Evolutionary conservation across 2,797 vertebrate genomes (phyloP), one percentile per base, ranked within the genome.

Genomic region (Platalea minor): DNA sequence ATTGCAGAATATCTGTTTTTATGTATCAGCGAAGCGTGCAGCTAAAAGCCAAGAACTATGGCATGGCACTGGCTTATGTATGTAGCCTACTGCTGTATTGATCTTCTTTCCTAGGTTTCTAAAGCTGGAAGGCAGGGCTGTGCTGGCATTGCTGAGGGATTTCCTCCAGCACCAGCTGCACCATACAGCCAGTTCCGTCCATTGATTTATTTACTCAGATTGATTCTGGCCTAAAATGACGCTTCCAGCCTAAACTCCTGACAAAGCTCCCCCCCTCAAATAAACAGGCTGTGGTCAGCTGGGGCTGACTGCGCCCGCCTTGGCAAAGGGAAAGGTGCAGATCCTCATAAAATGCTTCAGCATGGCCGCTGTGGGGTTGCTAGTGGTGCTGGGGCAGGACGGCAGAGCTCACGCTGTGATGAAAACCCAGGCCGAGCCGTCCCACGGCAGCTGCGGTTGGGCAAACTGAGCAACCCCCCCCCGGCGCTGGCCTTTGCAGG

Each of bases 151-250:
- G 9, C 51, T 43, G 51, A 5, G 59, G 18, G 33, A 37, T 46
- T 28, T 45, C 39, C 48, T 46, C 41, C n/a, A 41, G 64, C 51
- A 33, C 12, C 43, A n/a, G 50, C 7, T 6, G n/a, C n/a, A 20
- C 48, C 35, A 4, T 0, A 25, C 13, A 39, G 65, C 45, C 35
- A 39, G 17, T 7, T 11, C 17, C 2, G 0, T 2, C 2, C 28
- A 14, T 12, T 9, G 6, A 8, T 59, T 37, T 13, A 17, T 24
- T 83, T 14, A 19, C 48, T 45, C 13, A 2, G 14, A 9, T 5
- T 29, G 20, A 57, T n/a, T n/a, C 43, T 7, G 59, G 33, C 28
- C 26, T 39, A 19, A 87, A 46, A 5, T 0, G 1, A 17, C 12
- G 29, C 43, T 37, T 29, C 33, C 64, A 76, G 64, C 46, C 68